Conservation (phyloP, 2,113 vertebrate species). For the Ptilonorhynchus violaceus region DNA sequence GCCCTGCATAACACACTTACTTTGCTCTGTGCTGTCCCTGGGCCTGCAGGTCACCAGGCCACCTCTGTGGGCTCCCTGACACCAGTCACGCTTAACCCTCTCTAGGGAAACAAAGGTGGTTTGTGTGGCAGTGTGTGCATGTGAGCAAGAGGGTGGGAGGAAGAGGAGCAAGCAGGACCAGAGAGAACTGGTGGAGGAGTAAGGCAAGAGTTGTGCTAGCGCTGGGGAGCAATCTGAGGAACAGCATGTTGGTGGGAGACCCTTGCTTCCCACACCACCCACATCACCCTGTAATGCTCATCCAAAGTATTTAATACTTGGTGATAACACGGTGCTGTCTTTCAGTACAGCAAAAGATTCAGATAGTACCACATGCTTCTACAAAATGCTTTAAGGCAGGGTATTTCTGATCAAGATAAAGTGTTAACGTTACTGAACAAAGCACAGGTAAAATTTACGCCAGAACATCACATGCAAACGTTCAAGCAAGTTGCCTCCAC, state of each 20-base stretch:
- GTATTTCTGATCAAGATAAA: not conserved
- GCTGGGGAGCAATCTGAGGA: not conserved
- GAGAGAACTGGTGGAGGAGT: not conserved
- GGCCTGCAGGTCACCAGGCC: not conserved
- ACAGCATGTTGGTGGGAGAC: not conserved
- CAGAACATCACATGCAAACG: rapidly evolving
- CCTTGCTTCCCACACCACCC: not conserved
- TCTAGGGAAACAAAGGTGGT: not conserved
- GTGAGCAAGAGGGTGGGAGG: not conserved
- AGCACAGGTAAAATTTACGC: not conserved
- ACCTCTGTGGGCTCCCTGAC: not conserved
- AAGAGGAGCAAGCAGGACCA: not conserved
- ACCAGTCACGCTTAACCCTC: not conserved
- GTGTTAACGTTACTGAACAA: not conserved
- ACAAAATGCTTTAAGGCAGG: not conserved
- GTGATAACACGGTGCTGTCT: not conserved
- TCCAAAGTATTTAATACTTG: not conserved
- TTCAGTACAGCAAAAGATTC: not conserved
- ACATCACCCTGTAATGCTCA: not conserved
- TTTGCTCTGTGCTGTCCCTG: not conserved
- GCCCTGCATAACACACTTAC: not conserved
- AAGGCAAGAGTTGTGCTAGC: rapidly evolving
- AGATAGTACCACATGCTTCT: not conserved
- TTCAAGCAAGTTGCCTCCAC: not conserved
- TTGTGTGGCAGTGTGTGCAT: rapidly evolving